Evolutionary conservation across 53 echinoderm and acorn worm species (phyloP).

Genomic region (Antedon mediterranea): DNA sequence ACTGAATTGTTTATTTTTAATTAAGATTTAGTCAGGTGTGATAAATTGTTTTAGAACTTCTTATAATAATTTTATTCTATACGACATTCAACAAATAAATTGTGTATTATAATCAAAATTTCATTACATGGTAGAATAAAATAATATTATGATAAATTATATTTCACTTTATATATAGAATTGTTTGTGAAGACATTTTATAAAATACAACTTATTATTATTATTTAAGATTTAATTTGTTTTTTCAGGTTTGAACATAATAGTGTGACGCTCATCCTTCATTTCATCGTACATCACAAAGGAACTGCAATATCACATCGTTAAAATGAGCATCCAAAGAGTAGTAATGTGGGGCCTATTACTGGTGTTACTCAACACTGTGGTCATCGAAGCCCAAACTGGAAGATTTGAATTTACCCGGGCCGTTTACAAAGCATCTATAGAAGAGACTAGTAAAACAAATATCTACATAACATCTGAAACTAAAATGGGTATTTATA

Average conservation of each 20-base stretch:
- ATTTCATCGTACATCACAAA: neutral
- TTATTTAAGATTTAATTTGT: too few relatives aligned
- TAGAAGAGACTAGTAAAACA: slow-evolving; percentile 68
- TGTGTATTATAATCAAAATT: too few relatives aligned
- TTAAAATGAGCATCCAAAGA: neutral
- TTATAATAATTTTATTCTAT: too few relatives aligned
- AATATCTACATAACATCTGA: slow-evolving; percentile 70
- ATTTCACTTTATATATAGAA: too few relatives aligned
- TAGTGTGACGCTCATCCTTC: neutral
- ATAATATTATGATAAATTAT: too few relatives aligned
- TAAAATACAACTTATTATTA: too few relatives aligned
- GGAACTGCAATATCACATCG: neutral
- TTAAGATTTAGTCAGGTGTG: too few relatives aligned
- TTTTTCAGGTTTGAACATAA: neutral
- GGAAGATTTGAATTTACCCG: slow-evolving; percentile 61
- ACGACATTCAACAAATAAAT: too few relatives aligned
- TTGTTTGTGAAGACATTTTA: too few relatives aligned
- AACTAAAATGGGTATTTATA: slow-evolving; percentile 79
- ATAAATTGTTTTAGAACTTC: too few relatives aligned
- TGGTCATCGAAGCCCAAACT: neutral
- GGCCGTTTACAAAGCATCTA: slow-evolving; percentile 69
- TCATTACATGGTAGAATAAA: too few relatives aligned
- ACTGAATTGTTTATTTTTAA: too few relatives aligned
- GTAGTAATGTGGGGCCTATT: neutral
- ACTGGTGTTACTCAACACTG: neutral